Evolutionary conservation across 2,797 vertebrate species (phyloP), one percentile per base, ranked within the genome.

Genomic region (Brachymystax lenok): DNA sequence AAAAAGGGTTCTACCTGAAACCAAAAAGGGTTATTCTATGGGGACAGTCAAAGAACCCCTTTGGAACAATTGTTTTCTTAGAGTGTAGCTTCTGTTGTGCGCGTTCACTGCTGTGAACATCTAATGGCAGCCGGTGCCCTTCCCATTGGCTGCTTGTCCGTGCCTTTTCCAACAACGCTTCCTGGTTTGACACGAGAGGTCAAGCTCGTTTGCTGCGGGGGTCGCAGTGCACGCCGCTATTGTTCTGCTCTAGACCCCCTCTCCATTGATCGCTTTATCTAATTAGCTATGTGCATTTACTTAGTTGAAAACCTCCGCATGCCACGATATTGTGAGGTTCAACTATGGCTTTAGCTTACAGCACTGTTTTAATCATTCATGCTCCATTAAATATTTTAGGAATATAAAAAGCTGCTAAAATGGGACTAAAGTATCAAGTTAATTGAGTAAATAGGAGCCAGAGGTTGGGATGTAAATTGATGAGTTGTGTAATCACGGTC

Each of bases 381-480:
- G 79, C 82, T 66, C 83, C 85, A 92, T 91, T 91, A 89, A 84
- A 81, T 78, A 82, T 87, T 85, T 83, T 64, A 78, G 80, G 85
- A 85, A 84, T 78, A 85, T 75, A 87, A 86, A 82, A 54, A 61
- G n/a, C n/a, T 21, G 74, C 24, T 73, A 76, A 8, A 72, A 88
- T 89, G 77, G 82, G 85, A 86, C 80, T 85, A 80, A 89, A 88
- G 84, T 72, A 80, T 80, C 77, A 73, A 88, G 83, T 92, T 91
- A 89, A 90, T 87, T 88, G 88, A 88, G 88, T 90, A 90, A 93
- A 91, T 90, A 89, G 91, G 84, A 79, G 85, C 80, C 2, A 89
- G 86, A 81, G 90, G 84, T 87, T 87, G 86, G 81, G 76, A 80
- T 68, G 85, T 86, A 80, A 88, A 84, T 87, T 89, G 89, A 91